Conservation (phyloP, 1,140 invertebrate genomes). For the Dinothrombium tinctorium region DNA sequence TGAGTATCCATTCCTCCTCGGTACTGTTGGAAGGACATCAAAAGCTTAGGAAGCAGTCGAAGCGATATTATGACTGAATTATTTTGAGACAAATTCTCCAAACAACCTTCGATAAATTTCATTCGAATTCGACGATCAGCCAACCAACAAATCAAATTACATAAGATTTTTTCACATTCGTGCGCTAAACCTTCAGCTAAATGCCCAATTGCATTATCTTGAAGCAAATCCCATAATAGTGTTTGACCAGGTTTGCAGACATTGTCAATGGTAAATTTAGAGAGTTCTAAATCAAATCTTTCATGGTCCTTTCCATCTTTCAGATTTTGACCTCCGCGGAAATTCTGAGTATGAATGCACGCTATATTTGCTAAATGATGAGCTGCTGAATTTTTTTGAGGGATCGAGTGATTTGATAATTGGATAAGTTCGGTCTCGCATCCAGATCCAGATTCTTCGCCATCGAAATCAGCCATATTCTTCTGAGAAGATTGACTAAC, state of each 20-base stretch:
- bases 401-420: conserved; percentile 24
- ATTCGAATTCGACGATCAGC: conserved; percentile 62
- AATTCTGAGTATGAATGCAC: not conserved
- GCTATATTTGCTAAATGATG: not conserved
- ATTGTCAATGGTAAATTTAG: conserved; percentile 8
- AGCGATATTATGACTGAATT: conserved; percentile 67
- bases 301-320: not conserved
- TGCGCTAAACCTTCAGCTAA: conserved; percentile 60
- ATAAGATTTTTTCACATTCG: conserved; percentile 73
- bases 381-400: not conserved
- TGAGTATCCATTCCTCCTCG: conserved; percentile 27
- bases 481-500: conserved; percentile 83
- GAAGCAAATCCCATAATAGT: conserved; percentile 72
- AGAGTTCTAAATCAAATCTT: not conserved
- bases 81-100: conserved; percentile 66
- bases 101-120: conserved; percentile 80
- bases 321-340: not conserved
- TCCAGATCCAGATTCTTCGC: conserved; percentile 46
- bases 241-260: conserved; percentile 70
- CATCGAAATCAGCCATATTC: conserved; percentile 80
- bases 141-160: conserved; percentile 54
- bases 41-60: conserved; percentile 59
- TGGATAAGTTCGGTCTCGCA: conserved; percentile 38
- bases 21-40: conserved; percentile 71
- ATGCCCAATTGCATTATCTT: conserved; percentile 65